Evolutionary conservation across 2,888 invertebrate genomes (phyloP).

Genomic region (Escarpia spicata): DNA sequence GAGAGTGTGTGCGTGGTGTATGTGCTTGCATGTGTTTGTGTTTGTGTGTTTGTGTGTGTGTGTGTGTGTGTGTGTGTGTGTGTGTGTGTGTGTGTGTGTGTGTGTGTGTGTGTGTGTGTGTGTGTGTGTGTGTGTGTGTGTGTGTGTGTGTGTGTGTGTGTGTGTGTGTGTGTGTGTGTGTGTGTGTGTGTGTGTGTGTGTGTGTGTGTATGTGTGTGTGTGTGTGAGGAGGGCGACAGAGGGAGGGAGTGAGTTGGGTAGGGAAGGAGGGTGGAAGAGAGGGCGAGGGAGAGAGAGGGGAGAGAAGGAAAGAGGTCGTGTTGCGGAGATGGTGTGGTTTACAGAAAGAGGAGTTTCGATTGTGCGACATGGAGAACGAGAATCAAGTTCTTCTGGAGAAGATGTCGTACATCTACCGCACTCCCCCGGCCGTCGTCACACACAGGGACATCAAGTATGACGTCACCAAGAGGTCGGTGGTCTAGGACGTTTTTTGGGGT

Average conservation of each 20-base stretch:
- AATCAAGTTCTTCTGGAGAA: not conserved
- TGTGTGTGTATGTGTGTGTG: not conserved
- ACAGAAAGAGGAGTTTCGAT: not conserved
- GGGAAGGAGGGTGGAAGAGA: not conserved
- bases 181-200: not conserved
- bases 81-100: not conserved
- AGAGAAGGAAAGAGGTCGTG: not conserved
- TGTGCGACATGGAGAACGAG: slow-evolving; percentile 12
- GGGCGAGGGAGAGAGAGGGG: not conserved
- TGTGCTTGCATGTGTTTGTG: not conserved
- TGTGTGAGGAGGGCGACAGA: not conserved
- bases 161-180: not conserved
- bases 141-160: not conserved
- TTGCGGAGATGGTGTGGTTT: not conserved
- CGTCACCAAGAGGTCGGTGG: not conserved
- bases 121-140: not conserved
- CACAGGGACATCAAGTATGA: not conserved
- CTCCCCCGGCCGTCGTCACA: not conserved
- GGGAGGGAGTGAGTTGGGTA: not conserved
- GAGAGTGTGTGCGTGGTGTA: not conserved
- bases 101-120: not conserved
- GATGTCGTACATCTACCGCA: slow-evolving; percentile 3
- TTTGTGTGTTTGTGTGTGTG: not conserved
- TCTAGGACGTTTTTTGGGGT: not conserved
- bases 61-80: not conserved